phyloP scores from a whole-genome alignment of 1,140 invertebrate species.

The Bombus polaris region DNA sequence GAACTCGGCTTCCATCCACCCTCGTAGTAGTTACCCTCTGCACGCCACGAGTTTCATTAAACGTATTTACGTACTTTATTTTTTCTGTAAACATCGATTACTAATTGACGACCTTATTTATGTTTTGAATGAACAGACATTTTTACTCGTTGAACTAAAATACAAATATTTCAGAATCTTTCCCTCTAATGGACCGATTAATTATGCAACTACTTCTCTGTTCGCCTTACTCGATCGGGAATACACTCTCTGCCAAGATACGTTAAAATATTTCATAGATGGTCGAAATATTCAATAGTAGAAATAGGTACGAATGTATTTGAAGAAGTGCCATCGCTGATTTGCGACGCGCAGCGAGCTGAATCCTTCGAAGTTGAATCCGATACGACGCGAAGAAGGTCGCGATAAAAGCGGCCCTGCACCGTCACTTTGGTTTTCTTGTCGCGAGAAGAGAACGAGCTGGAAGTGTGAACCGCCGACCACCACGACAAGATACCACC shows the following conservation, averaged over 20 bases:
- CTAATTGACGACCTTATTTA: not conserved
- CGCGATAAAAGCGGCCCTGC: conserved; percentile 69
- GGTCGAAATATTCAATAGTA: too few species aligned
- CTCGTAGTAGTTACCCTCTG: conserved; percentile 1
- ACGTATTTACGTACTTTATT: conserved; percentile 1
- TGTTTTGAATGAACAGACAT: not conserved
- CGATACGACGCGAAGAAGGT: conserved; percentile 13
- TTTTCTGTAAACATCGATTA: conserved; percentile 2
- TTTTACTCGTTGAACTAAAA: not conserved
- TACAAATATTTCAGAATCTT: not conserved
- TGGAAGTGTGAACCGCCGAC: conserved; percentile 77
- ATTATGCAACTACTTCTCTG: not conserved
- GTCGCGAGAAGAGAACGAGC: conserved; percentile 70
- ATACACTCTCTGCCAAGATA: too few species aligned
- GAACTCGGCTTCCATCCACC: conserved; percentile 23
- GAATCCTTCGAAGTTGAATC: not conserved
- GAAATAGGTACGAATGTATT: not conserved
- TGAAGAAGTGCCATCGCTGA: not conserved
- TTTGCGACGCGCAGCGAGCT: not conserved
- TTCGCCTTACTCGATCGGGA: too few species aligned
- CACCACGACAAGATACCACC: conserved; percentile 78
- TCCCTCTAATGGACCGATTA: not conserved
- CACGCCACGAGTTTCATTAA: not conserved
- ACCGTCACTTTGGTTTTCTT: conserved; percentile 73
- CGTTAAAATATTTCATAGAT: too few species aligned